phyloP scores from a whole-genome alignment of 1,140 invertebrate genomes.

The Drosophila willistoni region DNA sequence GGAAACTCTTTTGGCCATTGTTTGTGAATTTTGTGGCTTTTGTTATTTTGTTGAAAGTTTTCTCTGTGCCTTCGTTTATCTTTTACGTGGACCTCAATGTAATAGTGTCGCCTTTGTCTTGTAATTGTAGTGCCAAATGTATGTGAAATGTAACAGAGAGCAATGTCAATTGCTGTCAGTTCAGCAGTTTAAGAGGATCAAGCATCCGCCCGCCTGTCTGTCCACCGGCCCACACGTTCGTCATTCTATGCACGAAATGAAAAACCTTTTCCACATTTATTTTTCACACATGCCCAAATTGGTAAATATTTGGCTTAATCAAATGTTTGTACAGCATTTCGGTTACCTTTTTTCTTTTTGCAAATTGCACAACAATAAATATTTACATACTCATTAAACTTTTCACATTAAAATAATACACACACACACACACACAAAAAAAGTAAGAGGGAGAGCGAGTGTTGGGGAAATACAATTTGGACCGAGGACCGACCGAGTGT shows the following conservation, averaged over 20 bases:
- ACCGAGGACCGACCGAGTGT: background rate
- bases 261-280: slow-evolving; percentile 20
- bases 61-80: slow-evolving; percentile 41
- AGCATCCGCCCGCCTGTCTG: background rate
- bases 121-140: slow-evolving; percentile 43
- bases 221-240: background rate
- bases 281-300: slow-evolving; percentile 60
- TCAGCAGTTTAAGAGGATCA: slow-evolving; percentile 39
- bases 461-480: background rate
- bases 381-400: slow-evolving; percentile 79
- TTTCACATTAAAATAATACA: slow-evolving; percentile 72
- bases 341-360: slow-evolving; percentile 19
- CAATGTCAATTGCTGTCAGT: slow-evolving; percentile 28
- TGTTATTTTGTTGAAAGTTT: slow-evolving; percentile 45
- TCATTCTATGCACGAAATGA: slow-evolving; percentile 37
- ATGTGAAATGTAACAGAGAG: slow-evolving; percentile 31
- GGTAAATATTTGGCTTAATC: slow-evolving; percentile 62
- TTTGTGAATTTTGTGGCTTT: slow-evolving; percentile 50
- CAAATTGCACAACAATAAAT: slow-evolving; percentile 71
- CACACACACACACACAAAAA: no score
- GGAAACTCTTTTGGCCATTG: slow-evolving; percentile 46
- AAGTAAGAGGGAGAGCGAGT: no score
- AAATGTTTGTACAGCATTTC: slow-evolving; percentile 49
- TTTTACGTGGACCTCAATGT: background rate
- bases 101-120: slow-evolving; percentile 22